Evolutionary conservation across 2,113 vertebrate species (phyloP).

Genomic region (Petrocephalus microphthalmus): DNA sequence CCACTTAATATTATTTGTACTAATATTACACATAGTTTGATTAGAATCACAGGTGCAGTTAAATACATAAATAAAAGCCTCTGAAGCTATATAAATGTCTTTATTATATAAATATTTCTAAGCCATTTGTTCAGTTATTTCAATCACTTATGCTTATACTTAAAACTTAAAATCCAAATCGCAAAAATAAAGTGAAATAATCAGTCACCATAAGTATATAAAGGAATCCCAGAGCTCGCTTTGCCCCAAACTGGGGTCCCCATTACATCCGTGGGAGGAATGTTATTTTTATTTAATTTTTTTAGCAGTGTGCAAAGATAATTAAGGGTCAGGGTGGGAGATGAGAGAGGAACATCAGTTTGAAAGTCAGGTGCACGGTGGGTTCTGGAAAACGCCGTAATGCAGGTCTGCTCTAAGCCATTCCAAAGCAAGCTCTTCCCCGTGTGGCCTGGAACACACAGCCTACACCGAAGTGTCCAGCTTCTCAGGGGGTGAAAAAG

Average conservation of each 20-base stretch:
- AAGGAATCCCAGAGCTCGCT: background rate
- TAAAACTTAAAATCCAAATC: background rate
- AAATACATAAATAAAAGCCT: background rate
- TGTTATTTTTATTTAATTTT: too few species aligned
- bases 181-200: background rate
- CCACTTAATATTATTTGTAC: background rate
- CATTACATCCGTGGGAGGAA: too few species aligned
- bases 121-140: background rate
- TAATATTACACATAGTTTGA: background rate
- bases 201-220: background rate
- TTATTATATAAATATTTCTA: background rate
- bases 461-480: background rate
- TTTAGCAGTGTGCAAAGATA: too few species aligned
- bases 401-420: background rate
- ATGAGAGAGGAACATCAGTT: too few species aligned
- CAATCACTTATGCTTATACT: background rate
- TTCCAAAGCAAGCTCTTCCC: background rate
- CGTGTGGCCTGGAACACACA: background rate
- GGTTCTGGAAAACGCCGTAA: background rate
- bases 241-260: background rate
- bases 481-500: background rate
- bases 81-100: background rate
- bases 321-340: too few species aligned
- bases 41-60: background rate
- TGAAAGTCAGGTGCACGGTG: background rate